Percentiles rank a stretch among this genome's conserved stretches.
phyloP scores from a whole-genome alignment of 2,113 vertebrate species.

The Pseudopipra pipra region DNA sequence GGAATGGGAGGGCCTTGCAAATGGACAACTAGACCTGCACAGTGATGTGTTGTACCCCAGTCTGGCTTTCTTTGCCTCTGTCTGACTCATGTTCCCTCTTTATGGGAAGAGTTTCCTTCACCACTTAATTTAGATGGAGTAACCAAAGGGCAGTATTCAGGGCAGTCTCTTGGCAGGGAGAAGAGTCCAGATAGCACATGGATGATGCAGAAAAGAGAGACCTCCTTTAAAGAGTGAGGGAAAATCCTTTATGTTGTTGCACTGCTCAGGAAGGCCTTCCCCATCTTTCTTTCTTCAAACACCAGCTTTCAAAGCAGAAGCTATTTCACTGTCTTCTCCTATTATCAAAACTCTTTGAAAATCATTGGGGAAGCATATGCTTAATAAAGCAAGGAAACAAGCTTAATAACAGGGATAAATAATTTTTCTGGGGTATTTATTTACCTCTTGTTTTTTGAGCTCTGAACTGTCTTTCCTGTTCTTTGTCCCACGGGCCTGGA shows the following conservation, averaged over 20 bases:
- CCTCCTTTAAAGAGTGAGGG: neutral
- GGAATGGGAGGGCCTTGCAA: neutral
- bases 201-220: neutral
- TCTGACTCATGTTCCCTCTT: neutral
- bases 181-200: neutral
- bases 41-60: neutral
- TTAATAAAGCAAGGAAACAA: neutral
- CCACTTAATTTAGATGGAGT: neutral
- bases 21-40: neutral
- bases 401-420: neutral
- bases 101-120: neutral
- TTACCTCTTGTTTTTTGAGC: neutral
- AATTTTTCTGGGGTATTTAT: neutral
- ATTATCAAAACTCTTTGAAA: neutral
- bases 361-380: neutral
- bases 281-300: neutral
- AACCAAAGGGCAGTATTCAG: neutral
- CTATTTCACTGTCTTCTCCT: neutral
- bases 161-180: neutral
- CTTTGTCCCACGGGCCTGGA: neutral
- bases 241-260: neutral
- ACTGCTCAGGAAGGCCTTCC: neutral
- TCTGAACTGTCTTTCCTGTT: neutral
- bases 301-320: neutral
- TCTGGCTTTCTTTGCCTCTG: neutral